Evolutionary conservation across 2,797 vertebrate genomes (phyloP), one percentile per base, ranked within the genome.

Genomic region (Kryptolebias ocellatus): DNA sequence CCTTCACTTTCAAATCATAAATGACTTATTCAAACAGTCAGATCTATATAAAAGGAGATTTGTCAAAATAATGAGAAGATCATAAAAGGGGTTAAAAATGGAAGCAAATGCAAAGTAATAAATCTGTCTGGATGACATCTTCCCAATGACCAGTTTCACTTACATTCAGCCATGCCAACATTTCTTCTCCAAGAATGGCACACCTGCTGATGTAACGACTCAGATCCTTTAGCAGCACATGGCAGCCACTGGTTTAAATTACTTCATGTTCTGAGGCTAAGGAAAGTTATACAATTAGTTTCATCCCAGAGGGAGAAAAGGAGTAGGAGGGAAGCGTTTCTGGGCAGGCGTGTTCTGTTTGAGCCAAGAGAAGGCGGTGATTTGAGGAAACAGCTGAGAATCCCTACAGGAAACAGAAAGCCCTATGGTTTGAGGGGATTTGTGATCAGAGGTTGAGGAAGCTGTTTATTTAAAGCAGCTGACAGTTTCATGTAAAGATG

Each of bases 331-430:
- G 56, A 72, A 53, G 53, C 59, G 67, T 76, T 76, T 77, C 51
- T 74, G 60, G 64, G 62, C 70, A 77, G 53, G 28, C 46, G 0
- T 58, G 2, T 63, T 79, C 72, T 16, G 29, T 67, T 31, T n/a
- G 28, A 4, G 76, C 85, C 73, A 84, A 72, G 45, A 63, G 72
- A 2, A 64, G 79, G 80, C 70, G 81, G 60, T 65, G 53, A 74
- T 83, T 75, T 77, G 59, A 86, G 85, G 84, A 89, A 91, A 83
- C 84, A 85, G 74, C 78, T 83, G 83, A 89, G 83, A 78, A 84
- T 85, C 82, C 84, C 79, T 24, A 86, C 81, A 84, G 87, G 87
- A 90, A 89, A 89, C 63, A 60, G 44, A 70, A 75, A 85, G 62
- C 60, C 59, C 20, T 67, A 24, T 62, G 50, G 78, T 86, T 85